Evolutionary conservation across 2,113 vertebrate species (phyloP), one percentile per base, ranked within the genome.

Genomic region (Sigmodon hispidus): DNA sequence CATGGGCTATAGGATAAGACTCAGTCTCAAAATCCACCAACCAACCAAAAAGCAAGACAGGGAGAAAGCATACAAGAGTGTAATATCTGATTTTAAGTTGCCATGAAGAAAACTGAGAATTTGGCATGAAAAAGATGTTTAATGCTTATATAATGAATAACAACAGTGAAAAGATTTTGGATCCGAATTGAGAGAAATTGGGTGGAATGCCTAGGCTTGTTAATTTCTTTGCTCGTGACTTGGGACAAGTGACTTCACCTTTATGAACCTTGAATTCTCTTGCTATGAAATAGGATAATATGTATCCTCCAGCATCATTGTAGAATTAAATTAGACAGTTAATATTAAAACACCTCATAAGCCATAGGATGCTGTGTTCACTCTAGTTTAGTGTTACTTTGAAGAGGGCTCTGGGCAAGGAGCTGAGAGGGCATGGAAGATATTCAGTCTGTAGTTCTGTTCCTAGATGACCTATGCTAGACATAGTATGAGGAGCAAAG

Each of bases 321-420:
- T 77, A 84, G 77, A 97, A 93, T 80, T 76, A 95, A 91, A 93
- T 70, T 77, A 96, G 80, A 77, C 29, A 72, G 80, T 93, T 94
- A 88, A 80, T 92, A 95, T 93, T 92, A 94, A 95, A 97, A 94
- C 59, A 73, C 31, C 45, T 92, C 40, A 17, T 77, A 90, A 80
- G 94, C 93, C 24, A 13, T 22, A 96, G 65, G 86, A 48, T 24
- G n/a, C 52, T 12, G 13, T 93, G 75, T 48, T 94, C 73, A 73
- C 36, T 91, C 17, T 77, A 63, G 73, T 93, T 97, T 91, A 95
- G 40, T 90, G 94, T 73, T 87, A 70, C 48, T 87, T 65, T 83
- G 61, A 83, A 22, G 29, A 94, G 77, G 86, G 57, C 77, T 55
- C 73, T 95, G 40, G 70, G 50, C 34, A 65, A 95, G 59, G 75